A percentile compares a stretch with the other conserved stretches of the same genome.
Conservation (phyloP, 2,113 vertebrate genomes). For the Phylloscopus trochilus region DNA sequence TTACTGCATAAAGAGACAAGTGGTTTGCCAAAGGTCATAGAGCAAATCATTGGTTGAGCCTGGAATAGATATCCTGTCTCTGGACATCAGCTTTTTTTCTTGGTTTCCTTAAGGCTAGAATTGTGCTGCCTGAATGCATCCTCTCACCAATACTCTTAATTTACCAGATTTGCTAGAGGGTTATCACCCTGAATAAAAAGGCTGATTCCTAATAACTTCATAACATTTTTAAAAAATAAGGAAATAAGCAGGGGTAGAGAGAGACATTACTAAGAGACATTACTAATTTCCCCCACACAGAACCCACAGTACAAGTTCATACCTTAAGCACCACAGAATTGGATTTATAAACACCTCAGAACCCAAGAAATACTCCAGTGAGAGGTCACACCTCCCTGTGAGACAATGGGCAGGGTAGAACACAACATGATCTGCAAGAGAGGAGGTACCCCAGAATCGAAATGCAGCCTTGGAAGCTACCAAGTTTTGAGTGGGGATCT, state of each 20-base stretch:
- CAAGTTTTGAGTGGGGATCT: background rate
- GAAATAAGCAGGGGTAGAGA: background rate
- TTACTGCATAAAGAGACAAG: background rate
- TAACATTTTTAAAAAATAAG: background rate
- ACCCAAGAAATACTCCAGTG: background rate
- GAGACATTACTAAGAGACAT: background rate
- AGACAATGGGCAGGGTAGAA: background rate
- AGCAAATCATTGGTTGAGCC: background rate
- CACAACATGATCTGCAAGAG: background rate
- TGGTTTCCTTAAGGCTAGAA: background rate
- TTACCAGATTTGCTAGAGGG: background rate
- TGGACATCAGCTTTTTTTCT: background rate
- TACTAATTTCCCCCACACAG: background rate
- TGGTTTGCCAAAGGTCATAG: constrained; percentile 18
- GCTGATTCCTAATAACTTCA: background rate
- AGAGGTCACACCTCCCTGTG: background rate
- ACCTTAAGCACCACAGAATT: background rate
- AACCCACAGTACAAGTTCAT: background rate
- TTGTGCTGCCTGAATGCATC: background rate
- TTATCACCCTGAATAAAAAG: background rate
- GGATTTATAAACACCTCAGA: background rate
- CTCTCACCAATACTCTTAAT: background rate
- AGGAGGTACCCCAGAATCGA: background rate
- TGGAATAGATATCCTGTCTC: background rate
- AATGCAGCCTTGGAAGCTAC: background rate